These are phyloP conservation scores for Caenorhabditis brenneri DNA, from an alignment of 1,140 invertebrate species.

Conservation along the genomic window DNA sequence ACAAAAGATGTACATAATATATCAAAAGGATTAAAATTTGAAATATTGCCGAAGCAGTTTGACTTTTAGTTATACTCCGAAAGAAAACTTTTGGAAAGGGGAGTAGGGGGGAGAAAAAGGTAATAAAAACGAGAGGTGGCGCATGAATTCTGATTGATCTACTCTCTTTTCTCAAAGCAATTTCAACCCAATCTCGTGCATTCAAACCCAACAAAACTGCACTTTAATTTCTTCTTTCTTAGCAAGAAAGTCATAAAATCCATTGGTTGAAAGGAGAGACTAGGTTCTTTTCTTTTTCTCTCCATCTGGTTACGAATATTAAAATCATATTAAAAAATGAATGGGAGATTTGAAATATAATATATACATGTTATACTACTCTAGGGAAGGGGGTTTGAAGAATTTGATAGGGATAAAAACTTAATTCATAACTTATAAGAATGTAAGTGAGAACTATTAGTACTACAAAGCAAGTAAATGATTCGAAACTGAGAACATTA, in stretches of 20 bases:
- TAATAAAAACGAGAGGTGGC: not conserved
- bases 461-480: too few relatives aligned
- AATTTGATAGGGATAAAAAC: too few relatives aligned
- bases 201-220: not conserved
- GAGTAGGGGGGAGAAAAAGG: not conserved
- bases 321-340: slow-evolving; percentile 15
- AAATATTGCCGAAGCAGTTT: not conserved
- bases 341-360: not conserved
- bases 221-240: not conserved
- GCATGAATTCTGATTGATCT: not conserved
- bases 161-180: not conserved
- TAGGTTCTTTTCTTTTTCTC: not conserved
- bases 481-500: too few relatives aligned
- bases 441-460: too few relatives aligned
- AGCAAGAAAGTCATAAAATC: not conserved
- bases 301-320: not conserved
- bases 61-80: not conserved
- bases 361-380: not conserved
- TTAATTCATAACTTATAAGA: too few relatives aligned
- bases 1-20: slow-evolving; percentile 36
- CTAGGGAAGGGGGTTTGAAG: not conserved
- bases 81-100: not conserved
- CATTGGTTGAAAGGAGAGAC: too few relatives aligned
- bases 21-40: slow-evolving; percentile 31
- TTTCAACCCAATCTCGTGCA: not conserved